Percentiles rank a stretch among this genome's conserved stretches.
Evolutionary conservation across 35 echinoderm and acorn worm species (phyloP).

Genomic region (Ophioderma brevispina): DNA sequence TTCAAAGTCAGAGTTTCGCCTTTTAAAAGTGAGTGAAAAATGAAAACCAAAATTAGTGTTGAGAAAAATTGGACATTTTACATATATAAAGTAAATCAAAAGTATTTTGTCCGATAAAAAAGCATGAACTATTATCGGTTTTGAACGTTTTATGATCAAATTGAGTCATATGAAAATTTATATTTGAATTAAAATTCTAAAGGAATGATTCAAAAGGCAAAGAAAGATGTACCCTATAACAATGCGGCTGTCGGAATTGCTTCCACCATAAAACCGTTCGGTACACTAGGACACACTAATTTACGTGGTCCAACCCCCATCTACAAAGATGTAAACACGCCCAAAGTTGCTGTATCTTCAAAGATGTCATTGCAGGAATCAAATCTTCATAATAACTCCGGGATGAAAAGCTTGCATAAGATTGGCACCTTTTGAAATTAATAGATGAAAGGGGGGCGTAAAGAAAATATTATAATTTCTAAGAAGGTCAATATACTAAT

Average conservation of each 20-base stretch:
- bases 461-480: too few species aligned
- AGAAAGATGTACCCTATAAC: too few species aligned
- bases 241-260: too few species aligned
- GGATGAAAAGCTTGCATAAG: background rate
- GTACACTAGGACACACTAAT: background rate
- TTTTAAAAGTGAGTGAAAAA: background rate
- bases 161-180: background rate
- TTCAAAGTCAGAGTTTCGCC: constrained; percentile 48
- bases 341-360: constrained; percentile 26
- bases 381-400: background rate
- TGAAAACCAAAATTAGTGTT: background rate
- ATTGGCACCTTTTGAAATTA: constrained; percentile 1
- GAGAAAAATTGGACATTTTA: background rate
- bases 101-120: background rate
- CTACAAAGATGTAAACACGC: background rate
- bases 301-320: constrained; percentile 36
- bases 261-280: too few species aligned
- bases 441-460: too few species aligned
- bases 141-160: too few species aligned
- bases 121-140: background rate
- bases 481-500: too few species aligned
- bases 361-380: constrained; percentile 24
- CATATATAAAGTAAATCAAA: background rate
- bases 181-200: too few species aligned
- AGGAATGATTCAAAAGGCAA: too few species aligned